Evolutionary conservation across 2,797 vertebrate genomes (phyloP), one percentile per base, ranked within the genome.

Genomic region (Crypturellus tataupa): DNA sequence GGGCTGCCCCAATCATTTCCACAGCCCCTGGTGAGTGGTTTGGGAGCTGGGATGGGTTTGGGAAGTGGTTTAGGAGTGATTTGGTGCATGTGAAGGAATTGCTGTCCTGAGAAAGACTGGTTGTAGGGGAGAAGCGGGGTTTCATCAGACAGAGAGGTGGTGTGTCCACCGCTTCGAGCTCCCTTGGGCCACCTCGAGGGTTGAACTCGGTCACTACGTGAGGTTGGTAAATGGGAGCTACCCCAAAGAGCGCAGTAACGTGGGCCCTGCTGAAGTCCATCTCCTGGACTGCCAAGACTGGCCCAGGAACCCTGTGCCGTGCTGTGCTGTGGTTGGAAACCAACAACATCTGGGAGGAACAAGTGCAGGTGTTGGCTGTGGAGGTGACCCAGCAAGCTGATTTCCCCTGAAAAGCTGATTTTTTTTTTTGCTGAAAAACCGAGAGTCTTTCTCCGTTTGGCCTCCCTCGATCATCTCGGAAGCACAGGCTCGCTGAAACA

Each of bases 81-180:
- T 20, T 58, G 65, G 9, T 84, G 27, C 29, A 56, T 80, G 59
- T 59, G 85, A 65, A 76, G 59, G 63, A 85, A 2, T n/a, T 80
- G 80, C 53, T 0, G 0, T 18, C 19, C 47, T 13, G 55, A 44
- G 35, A 9, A 37, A 71, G 39, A 20, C 24, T 62, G 35, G 25
- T 56, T 39, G 4, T 8, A 51, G 55, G 21, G 33, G 62, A 35
- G 53, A 95, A 80, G 51, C 58, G 55, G 53, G 35, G 37, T 92
- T 90, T 85, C 46, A 27, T 56, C 49, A 29, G 68, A 13, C 51
- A 14, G 33, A 27, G 35, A 15, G 15, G 24, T 0, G 0, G 4
- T 37, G 1, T 12, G 42, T 68, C 75, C 19, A 40, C 49, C 9
- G 6, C 80, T 83, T 87, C 79, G 70, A 39, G 82, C 63, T 78